Evolutionary conservation across 2,888 invertebrate species (phyloP).

Genomic region (Hypolimnas misippus): DNA sequence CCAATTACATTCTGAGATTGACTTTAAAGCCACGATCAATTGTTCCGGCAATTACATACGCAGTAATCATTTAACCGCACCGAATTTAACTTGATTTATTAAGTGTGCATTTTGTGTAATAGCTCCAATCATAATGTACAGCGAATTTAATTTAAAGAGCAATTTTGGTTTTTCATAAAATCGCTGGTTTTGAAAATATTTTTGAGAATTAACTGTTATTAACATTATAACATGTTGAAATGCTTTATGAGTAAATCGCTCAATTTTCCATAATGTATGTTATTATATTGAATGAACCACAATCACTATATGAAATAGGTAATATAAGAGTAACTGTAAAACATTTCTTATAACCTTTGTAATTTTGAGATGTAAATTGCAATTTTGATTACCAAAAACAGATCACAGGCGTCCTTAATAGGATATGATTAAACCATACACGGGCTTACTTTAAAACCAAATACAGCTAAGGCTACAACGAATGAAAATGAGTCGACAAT

Average conservation of each 20-base stretch:
- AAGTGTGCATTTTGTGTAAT: not conserved
- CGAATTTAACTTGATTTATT: not conserved
- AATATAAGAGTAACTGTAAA: not conserved
- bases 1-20: not conserved
- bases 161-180: not conserved
- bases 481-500: too few relatives aligned
- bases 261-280: not conserved
- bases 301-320: not conserved
- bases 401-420: too few relatives aligned
- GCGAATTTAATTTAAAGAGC: not conserved
- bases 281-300: not conserved
- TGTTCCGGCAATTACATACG: not conserved
- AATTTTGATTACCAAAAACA: too few relatives aligned
- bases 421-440: too few relatives aligned
- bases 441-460: too few relatives aligned
- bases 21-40: not conserved
- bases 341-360: not conserved
- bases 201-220: not conserved
- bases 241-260: slow-evolving; percentile 3
- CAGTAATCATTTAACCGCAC: slow-evolving; percentile 1
- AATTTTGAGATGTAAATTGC: too few relatives aligned
- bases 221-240: not conserved
- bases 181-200: not conserved
- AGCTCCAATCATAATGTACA: not conserved
- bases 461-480: too few relatives aligned